Percentiles rank a stretch among this genome's conserved stretches.
These are phyloP conservation scores for Alexandromys fortis DNA, from an alignment of 2,113 vertebrate species.

Conservation along the genomic window DNA sequence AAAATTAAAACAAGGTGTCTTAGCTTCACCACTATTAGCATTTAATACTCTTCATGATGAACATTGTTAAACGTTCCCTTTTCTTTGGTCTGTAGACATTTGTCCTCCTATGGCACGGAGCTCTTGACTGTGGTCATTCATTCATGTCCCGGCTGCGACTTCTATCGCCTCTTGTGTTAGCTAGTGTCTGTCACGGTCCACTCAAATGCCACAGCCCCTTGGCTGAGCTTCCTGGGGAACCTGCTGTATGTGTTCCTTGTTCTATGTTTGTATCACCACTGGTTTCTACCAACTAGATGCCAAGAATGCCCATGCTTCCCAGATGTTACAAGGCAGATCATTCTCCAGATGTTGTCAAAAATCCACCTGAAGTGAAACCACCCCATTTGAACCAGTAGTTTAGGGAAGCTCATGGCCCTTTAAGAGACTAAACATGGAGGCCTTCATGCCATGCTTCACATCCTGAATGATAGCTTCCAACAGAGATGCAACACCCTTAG, in stretches of 20 bases:
- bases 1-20: neutral
- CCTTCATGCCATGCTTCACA: neutral
- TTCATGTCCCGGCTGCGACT: neutral
- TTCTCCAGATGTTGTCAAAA: slow-evolving; percentile 21
- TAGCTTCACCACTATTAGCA: neutral
- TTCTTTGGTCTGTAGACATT: neutral
- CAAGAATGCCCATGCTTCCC: neutral
- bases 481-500: neutral
- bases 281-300: neutral
- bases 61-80: neutral
- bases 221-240: neutral
- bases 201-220: neutral
- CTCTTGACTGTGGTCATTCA: neutral
- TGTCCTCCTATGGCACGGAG: neutral
- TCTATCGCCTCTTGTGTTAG: neutral
- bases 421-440: neutral
- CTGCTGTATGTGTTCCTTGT: neutral
- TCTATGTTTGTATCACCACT: neutral
- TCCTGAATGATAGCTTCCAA: neutral
- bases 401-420: neutral
- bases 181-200: neutral
- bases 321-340: neutral
- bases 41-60: neutral
- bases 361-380: neutral
- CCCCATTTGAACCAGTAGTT: neutral